A percentile compares a stretch with the other conserved stretches of the same genome.
phyloP scores from a whole-genome alignment of 2,888 invertebrate species.

The Bembecia ichneumoniformis region DNA sequence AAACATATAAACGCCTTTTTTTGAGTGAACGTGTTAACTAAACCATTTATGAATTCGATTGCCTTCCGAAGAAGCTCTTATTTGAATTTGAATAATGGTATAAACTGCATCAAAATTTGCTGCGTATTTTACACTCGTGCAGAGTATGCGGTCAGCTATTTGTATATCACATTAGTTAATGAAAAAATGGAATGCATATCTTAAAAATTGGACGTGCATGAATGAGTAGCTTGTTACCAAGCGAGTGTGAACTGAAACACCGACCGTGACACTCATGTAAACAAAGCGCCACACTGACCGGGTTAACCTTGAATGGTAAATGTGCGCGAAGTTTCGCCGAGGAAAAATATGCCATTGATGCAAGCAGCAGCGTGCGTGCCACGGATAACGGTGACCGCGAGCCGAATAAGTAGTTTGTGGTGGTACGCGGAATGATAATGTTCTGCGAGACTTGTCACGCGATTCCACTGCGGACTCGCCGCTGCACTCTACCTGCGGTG shows the following conservation, averaged over 20 bases:
- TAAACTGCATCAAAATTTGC: too few species aligned
- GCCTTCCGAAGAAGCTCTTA: too few species aligned
- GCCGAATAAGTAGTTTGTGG: slow-evolving; percentile 69
- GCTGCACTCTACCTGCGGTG: slow-evolving; percentile 11
- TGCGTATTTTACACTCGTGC: too few species aligned
- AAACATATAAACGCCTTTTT: too few species aligned
- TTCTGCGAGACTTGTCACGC: slow-evolving; percentile 55
- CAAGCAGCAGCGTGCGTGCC: slow-evolving; percentile 58
- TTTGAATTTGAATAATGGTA: too few species aligned
- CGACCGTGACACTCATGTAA: slow-evolving; percentile 39
- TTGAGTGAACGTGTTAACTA: too few species aligned
- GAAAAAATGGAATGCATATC: too few species aligned
- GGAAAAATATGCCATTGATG: slow-evolving; percentile 71
- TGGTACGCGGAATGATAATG: slow-evolving; percentile 68
- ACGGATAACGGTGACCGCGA: slow-evolving; percentile 61
- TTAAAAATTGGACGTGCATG: not conserved
- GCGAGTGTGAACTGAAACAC: slow-evolving; percentile 13
- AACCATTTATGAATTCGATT: too few species aligned
- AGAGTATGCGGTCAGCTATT: too few species aligned
- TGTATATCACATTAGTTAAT: too few species aligned
- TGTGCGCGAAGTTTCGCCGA: slow-evolving; percentile 60
- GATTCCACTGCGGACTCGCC: slow-evolving; percentile 29
- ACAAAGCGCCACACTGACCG: slow-evolving; percentile 65
- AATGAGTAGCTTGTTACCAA: slow-evolving; percentile 1
- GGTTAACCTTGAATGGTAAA: slow-evolving; percentile 70